phyloP scores from a whole-genome alignment of 1,140 invertebrate genomes.

The Limonius californicus region DNA sequence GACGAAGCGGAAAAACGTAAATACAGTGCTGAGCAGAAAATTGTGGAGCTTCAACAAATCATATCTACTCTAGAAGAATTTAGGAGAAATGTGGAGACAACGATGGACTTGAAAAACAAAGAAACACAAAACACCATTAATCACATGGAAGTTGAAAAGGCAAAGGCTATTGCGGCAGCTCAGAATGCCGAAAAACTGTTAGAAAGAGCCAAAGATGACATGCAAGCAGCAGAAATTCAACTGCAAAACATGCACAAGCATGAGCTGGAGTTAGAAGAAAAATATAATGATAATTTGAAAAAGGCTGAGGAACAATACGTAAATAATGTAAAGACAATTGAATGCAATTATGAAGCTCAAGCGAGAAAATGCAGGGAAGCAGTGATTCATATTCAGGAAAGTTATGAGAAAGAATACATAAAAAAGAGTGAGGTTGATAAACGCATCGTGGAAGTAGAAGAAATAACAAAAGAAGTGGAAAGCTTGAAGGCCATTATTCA shows the following conservation, averaged over 20 bases:
- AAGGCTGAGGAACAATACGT: conserved; percentile 31
- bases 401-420: conserved; percentile 34
- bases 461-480: conserved; percentile 33
- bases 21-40: conserved; percentile 20
- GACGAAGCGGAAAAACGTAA: conserved; percentile 21
- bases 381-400: conserved; percentile 21
- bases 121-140: conserved; percentile 37
- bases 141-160: conserved; percentile 41
- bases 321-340: conserved; percentile 21
- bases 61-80: conserved; percentile 7
- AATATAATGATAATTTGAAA: conserved; percentile 37
- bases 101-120: conserved; percentile 31
- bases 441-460: conserved; percentile 38
- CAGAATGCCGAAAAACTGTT: conserved; percentile 21
- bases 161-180: conserved; percentile 35
- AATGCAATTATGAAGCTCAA: conserved; percentile 30
- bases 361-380: conserved; percentile 21
- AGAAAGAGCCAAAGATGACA: conserved; percentile 43
- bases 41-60: conserved; percentile 20
- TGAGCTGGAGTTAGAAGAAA: conserved; percentile 29
- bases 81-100: conserved; percentile 15
- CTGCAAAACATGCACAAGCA: not conserved
- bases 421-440: conserved; percentile 30
- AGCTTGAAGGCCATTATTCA: not conserved
- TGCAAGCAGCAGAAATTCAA: conserved; percentile 41